Percentiles rank a stretch among this genome's conserved stretches.
phyloP scores from a whole-genome alignment of 2,888 invertebrate genomes.

The Luperina testacea region DNA sequence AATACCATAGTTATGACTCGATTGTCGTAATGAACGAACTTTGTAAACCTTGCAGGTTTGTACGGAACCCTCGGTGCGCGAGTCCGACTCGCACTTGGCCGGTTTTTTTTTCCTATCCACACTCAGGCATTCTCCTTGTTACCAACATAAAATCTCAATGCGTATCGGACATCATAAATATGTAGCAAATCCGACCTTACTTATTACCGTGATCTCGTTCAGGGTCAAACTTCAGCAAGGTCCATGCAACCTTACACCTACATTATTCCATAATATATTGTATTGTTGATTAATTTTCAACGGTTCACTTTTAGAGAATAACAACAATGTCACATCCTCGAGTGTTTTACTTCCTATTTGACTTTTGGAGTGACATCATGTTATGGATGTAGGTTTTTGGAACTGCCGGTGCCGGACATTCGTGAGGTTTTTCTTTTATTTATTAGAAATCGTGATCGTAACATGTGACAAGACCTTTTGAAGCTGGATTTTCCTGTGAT shows the following conservation, averaged over 20 bases:
- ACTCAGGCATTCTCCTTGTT: not conserved
- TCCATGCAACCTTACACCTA: constrained; percentile 28
- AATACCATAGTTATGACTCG: too few relatives aligned
- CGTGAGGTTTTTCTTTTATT: not conserved
- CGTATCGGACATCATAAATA: not conserved
- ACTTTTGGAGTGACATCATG: not conserved
- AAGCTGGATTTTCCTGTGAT: not conserved
- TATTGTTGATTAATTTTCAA: constrained; percentile 48
- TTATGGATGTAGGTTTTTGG: not conserved
- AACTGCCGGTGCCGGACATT: not conserved
- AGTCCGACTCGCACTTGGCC: too few relatives aligned
- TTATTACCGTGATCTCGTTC: constrained; percentile 36
- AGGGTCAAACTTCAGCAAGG: constrained; percentile 39
- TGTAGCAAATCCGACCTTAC: not conserved
- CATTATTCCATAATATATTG: constrained; percentile 13
- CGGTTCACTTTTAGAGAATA: constrained; percentile 14
- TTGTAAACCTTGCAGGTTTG: too few relatives aligned
- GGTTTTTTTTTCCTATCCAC: too few relatives aligned
- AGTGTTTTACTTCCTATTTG: constrained; percentile 29
- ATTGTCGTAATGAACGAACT: too few relatives aligned
- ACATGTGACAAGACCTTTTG: not conserved
- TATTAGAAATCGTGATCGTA: not conserved
- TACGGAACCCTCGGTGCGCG: too few relatives aligned
- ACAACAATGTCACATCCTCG: constrained; percentile 37
- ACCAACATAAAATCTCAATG: not conserved